phyloP scores from a whole-genome alignment of 37 sponge, comb jelly and placozoan genomes.

The Agelas oroides region DNA sequence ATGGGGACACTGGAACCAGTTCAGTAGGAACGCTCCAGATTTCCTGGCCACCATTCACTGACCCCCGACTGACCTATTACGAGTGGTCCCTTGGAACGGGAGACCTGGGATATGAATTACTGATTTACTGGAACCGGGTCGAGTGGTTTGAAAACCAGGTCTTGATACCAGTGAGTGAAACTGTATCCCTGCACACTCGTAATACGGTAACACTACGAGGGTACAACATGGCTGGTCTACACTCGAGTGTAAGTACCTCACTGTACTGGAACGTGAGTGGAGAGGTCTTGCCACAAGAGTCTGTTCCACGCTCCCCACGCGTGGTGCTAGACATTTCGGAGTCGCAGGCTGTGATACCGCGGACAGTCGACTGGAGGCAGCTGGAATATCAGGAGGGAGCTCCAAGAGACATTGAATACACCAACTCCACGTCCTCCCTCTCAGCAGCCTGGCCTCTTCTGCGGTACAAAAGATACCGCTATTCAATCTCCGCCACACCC shows the following conservation, averaged over 20 bases:
- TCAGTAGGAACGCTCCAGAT: conserved; percentile 22
- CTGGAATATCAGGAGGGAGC: conserved; percentile 11
- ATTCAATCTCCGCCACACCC: conserved; percentile 58
- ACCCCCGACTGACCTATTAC: conserved; percentile 23
- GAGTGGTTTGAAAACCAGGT: conserved; percentile 2
- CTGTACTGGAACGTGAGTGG: conserved; percentile 19
- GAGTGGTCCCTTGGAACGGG: conserved; percentile 56
- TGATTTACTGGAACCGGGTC: conserved; percentile 43
- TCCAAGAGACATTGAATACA: conserved; percentile 56
- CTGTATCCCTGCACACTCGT: conserved; percentile 18
- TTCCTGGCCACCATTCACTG: conserved; percentile 39
- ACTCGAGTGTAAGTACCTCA: not conserved
- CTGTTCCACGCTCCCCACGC: not conserved
- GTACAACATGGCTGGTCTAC: conserved; percentile 42
- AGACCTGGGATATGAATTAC: conserved; percentile 5
- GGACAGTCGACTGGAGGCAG: conserved; percentile 23
- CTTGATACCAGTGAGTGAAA: conserved; percentile 12
- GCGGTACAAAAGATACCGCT: conserved; percentile 55
- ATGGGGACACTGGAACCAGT: conserved; percentile 39
- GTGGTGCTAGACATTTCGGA: conserved; percentile 53
- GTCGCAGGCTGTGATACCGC: not conserved
- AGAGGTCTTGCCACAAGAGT: conserved; percentile 6
- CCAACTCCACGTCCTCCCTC: conserved; percentile 21
- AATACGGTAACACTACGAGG: conserved; percentile 38
- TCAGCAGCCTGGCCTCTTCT: conserved; percentile 71